Base-by-base conservation (phyloP, 2,113 vertebrate genomes). In the Platysternon megacephalum region DNA sequence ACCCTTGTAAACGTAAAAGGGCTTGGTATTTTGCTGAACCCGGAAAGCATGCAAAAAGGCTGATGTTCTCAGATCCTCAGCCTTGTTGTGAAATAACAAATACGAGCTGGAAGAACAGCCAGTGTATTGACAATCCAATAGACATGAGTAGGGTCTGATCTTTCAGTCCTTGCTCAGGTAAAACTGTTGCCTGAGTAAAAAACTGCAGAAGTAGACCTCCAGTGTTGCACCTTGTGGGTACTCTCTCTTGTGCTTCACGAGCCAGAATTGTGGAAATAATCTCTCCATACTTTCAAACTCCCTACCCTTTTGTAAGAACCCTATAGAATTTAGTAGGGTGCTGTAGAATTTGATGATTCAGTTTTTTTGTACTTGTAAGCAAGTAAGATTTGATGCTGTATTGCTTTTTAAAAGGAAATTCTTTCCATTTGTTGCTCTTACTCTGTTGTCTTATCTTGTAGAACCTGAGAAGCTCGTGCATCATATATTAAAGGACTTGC, bases 391-490 rank as follows among this genome's bases (percentile, higher is more conserved):
- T 48, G 51, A 89, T 49, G 35, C 46, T 91, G 79, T 3, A 0
- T 93, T 91, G 56, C 32, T 55, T 14, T 55, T 53, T 65, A 85
- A 74, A 86, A 72, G 24, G 4, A 68, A 68, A 46, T 10, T 5
- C n/a, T 16, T 92, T 81, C 6, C 11, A 4, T 81, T 82, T 74
- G 48, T 76, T 95, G 79, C 28, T 96, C 3, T 93, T 8, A 68
- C 13, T 83, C 48, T 13, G 13, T 14, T 90, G 48, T 95, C 84
- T 96, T 48, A 89, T 48, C 85, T 95, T 79, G 10, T 72, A 99
- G 99, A 99, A 86, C 99, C 99, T 3, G 99, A 99, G 94, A 98
- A 98, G 95, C 95, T 99, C 96, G 99, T 99, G 26, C 99, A 99
- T 97, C 98, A 99, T 96, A 99, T 99, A 95, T 97, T 99, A 79